phyloP scores from a whole-genome alignment of 2,797 vertebrate genomes.

The Gymnothorax reevesii region DNA sequence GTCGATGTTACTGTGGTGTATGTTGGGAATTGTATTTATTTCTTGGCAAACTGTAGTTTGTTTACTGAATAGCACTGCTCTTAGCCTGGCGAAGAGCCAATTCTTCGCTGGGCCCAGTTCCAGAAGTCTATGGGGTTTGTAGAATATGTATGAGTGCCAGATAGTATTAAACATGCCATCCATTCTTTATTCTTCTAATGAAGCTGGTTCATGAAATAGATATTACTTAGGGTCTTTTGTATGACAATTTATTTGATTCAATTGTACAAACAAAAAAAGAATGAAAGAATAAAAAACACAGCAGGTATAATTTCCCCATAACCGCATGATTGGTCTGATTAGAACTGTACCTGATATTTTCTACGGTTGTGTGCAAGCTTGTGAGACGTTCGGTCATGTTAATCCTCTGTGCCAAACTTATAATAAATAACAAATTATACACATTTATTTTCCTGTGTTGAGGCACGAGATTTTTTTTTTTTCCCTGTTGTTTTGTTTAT shows the following conservation, averaged over 20 bases:
- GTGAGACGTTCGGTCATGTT: conserved; percentile 97
- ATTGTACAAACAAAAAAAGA: conserved; percentile 85
- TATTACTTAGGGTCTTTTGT: conserved; percentile 86
- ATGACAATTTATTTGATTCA: conserved; percentile 89
- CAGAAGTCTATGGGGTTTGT: conserved; percentile 77
- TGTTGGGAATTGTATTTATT: conserved; percentile 99
- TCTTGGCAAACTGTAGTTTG: conserved; percentile 97
- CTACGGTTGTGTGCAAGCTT: conserved; percentile 97
- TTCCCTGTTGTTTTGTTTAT: conserved; percentile 93
- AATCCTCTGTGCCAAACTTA: conserved; percentile 96
- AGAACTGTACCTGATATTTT: conserved; percentile 95
- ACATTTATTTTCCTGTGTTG: conserved; percentile 87
- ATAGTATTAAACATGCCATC: conserved; percentile 94
- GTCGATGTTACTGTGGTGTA: conserved; percentile 85
- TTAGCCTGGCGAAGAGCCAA: conserved; percentile 70
- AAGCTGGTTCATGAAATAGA: conserved; percentile 91
- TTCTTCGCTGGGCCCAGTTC: conserved; percentile 75
- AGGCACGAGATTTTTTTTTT: conserved; percentile 83
- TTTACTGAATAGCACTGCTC: conserved; percentile 99
- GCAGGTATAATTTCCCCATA: conserved; percentile 92
- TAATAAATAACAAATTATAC: conserved; percentile 88
- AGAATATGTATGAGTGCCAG: conserved; percentile 87
- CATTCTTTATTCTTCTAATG: conserved; percentile 91
- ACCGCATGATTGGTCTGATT: conserved; percentile 98
- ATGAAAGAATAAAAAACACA: conserved; percentile 64